These are phyloP conservation scores for Drosophila guanche DNA, from an alignment of 1,140 invertebrate genomes.

Conservation along the genomic window DNA sequence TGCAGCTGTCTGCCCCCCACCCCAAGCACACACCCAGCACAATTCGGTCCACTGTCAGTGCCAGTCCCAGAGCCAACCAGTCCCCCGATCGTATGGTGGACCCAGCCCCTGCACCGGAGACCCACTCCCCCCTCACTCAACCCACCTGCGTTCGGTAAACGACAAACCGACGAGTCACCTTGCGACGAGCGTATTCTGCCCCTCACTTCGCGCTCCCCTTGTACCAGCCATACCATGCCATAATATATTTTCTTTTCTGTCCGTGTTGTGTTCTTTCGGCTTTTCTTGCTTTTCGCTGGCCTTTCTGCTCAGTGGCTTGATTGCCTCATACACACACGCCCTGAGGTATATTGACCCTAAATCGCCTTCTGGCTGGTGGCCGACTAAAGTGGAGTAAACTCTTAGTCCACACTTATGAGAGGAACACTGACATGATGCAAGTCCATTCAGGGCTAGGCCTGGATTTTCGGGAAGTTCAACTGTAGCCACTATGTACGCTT, in stretches of 20 bases:
- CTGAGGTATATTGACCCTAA: constrained; percentile 63
- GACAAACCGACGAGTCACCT: constrained; percentile 58
- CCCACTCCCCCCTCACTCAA: neutral
- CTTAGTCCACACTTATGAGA: too few species aligned
- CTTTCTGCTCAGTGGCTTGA: constrained; percentile 12
- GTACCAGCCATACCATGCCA: constrained; percentile 40
- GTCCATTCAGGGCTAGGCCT: too few species aligned
- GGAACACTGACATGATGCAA: too few species aligned
- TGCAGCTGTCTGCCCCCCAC: constrained; percentile 37
- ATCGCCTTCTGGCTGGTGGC: neutral
- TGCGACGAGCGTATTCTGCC: constrained; percentile 12
- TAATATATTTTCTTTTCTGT: constrained; percentile 40
- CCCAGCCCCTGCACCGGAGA: neutral
- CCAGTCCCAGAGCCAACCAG: constrained; percentile 19
- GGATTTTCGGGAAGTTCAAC: too few species aligned
- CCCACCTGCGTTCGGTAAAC: constrained; percentile 33
- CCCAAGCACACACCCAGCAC: constrained; percentile 1
- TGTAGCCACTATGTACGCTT: too few species aligned
- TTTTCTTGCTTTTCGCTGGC: neutral
- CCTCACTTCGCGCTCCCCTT: constrained; percentile 24
- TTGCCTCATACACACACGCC: constrained; percentile 6
- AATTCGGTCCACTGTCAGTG: constrained; percentile 13
- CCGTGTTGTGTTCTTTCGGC: constrained; percentile 14
- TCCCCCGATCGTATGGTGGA: constrained; percentile 32
- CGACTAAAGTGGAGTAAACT: too few species aligned